A percentile compares a stretch with the other conserved stretches of the same genome.
Evolutionary conservation across 2,888 invertebrate species (phyloP).

Genomic region (Formica aserva): DNA sequence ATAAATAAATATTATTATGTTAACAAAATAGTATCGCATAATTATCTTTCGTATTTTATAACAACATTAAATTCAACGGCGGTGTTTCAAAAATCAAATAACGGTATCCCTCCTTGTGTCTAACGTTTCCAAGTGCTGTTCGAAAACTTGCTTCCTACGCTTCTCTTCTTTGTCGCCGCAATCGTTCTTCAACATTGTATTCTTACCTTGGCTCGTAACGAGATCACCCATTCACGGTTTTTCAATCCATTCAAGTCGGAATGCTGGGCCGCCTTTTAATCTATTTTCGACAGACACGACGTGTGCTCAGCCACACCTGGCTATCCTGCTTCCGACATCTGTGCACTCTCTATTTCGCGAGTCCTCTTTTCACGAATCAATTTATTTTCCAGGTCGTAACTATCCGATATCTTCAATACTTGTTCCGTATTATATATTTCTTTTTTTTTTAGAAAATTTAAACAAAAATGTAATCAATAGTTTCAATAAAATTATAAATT

Average conservation of each 20-base stretch:
- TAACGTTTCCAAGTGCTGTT: constrained; percentile 18
- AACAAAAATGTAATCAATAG: background rate
- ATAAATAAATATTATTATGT: constrained; percentile 9
- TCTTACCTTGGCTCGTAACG: constrained; percentile 42
- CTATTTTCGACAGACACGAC: constrained; percentile 72
- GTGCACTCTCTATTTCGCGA: constrained; percentile 63
- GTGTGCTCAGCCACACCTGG: constrained; percentile 76
- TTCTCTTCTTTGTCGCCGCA: background rate
- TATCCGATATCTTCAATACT: constrained; percentile 8
- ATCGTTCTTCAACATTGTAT: constrained; percentile 43
- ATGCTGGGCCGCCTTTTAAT: constrained; percentile 66
- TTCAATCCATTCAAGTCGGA: constrained; percentile 57
- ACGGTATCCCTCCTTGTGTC: background rate
- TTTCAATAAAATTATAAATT: background rate
- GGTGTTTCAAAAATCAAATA: constrained; percentile 12
- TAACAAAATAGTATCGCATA: background rate
- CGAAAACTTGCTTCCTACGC: constrained; percentile 29
- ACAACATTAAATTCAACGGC: background rate
- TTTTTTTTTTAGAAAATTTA: background rate
- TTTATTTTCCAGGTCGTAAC: constrained; percentile 54
- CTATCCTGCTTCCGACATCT: constrained; percentile 75
- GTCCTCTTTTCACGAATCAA: constrained; percentile 55
- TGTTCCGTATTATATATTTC: background rate
- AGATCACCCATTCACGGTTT: constrained; percentile 67
- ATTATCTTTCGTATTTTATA: constrained; percentile 2